A percentile compares a stretch with the other conserved stretches of the same genome.
These are phyloP conservation scores for human (Homo sapiens) DNA, from an alignment of 2,113 vertebrate genomes.

Conservation along the genomic window DNA sequence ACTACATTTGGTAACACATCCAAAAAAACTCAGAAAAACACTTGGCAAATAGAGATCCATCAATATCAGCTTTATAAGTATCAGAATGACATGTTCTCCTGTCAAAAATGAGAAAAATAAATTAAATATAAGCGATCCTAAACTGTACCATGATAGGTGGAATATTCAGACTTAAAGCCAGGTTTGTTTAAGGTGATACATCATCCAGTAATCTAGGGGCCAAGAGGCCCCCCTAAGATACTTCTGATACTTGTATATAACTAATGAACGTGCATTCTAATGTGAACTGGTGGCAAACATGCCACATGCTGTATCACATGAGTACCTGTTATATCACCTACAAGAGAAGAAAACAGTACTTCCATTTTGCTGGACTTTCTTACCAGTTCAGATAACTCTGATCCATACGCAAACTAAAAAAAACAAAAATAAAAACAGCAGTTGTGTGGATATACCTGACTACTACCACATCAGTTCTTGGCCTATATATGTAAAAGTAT, in stretches of 20 bases:
- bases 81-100: not conserved
- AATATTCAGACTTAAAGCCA: not conserved
- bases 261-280: not conserved
- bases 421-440: no score
- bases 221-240: not conserved
- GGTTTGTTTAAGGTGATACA: not conserved
- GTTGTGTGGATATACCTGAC: not conserved
- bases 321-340: not conserved
- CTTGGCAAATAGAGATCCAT: not conserved
- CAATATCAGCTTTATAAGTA: not conserved
- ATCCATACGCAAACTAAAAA: not conserved
- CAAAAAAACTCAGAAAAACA: not conserved
- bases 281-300: not conserved
- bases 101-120: slow-evolving; percentile 8
- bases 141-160: not conserved
- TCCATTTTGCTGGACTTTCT: not conserved
- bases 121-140: not conserved
- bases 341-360: not conserved
- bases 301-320: not conserved
- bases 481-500: not conserved
- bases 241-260: not conserved
- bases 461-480: no score
- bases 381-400: not conserved
- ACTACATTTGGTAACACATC: not conserved
- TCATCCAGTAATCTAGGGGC: not conserved